Percentiles rank a stretch among this genome's conserved stretches.
These are phyloP conservation scores for Encarsia formosa DNA, from an alignment of 2,888 invertebrate species.

Conservation along the genomic window DNA sequence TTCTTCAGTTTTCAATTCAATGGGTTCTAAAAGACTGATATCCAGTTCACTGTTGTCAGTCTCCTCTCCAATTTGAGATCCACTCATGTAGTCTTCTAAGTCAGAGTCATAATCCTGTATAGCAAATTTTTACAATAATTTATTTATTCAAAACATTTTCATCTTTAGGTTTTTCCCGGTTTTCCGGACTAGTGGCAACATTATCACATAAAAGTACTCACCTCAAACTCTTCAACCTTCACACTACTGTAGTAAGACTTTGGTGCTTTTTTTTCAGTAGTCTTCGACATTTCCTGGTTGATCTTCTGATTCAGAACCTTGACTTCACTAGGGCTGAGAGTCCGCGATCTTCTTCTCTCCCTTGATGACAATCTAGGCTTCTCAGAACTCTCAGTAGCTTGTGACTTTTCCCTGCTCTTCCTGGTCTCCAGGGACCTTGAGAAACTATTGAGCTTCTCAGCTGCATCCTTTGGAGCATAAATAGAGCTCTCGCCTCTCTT, in stretches of 20 bases:
- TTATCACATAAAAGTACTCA: no score
- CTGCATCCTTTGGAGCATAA: conserved; percentile 36
- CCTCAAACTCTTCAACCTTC: no score
- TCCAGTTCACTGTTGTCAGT: conserved; percentile 30
- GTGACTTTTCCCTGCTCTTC: conserved; percentile 2
- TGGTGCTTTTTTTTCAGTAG: no score
- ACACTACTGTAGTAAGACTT: no score
- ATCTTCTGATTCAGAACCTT: conserved; percentile 35
- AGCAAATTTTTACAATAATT: no score
- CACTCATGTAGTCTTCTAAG: conserved; percentile 51
- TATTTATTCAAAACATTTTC: no score
- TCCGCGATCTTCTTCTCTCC: conserved; percentile 41
- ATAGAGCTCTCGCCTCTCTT: conserved; percentile 42
- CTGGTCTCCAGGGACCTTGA: not conserved
- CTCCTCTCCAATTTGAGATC: no score
- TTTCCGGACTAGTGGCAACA: no score
- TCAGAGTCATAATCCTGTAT: conserved; percentile 55
- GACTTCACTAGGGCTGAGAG: conserved; percentile 46
- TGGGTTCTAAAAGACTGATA: conserved; percentile 37
- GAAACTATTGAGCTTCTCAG: conserved; percentile 4
- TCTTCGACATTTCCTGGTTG: no score
- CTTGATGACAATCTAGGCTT: conserved; percentile 27
- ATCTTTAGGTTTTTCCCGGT: no score
- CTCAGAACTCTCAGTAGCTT: not conserved
- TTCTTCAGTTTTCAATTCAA: conserved; percentile 37